These are phyloP conservation scores for Seira ritae DNA, from an alignment of 2,888 invertebrate species.

Conservation along the genomic window DNA sequence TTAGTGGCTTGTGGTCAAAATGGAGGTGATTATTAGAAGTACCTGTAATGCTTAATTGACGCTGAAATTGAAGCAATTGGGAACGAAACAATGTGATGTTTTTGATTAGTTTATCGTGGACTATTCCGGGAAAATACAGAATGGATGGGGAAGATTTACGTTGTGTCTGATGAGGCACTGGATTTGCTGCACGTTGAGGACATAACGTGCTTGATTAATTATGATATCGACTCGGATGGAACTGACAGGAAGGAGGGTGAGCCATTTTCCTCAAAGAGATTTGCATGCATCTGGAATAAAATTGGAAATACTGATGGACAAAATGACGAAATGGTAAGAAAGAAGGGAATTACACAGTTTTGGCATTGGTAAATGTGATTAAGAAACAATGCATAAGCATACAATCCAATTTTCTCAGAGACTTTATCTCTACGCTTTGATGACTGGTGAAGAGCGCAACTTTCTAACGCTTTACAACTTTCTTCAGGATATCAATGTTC, in stretches of 20 bases:
- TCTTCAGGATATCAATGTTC: neutral
- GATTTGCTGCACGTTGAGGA: neutral
- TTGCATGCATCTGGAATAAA: conserved; percentile 29
- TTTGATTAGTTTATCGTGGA: neutral
- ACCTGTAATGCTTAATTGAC: too few species aligned
- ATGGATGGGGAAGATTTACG: neutral
- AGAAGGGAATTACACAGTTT: too few species aligned
- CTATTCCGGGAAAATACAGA: neutral
- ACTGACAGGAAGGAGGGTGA: too few species aligned
- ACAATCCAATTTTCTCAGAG: too few species aligned
- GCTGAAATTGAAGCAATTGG: neutral
- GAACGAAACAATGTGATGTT: neutral
- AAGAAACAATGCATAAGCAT: too few species aligned
- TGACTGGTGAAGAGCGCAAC: conserved; percentile 29
- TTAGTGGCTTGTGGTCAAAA: neutral
- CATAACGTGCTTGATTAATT: conserved; percentile 23
- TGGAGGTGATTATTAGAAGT: neutral
- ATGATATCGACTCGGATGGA: conserved; percentile 24
- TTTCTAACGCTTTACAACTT: conserved; percentile 20
- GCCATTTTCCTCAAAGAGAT: conserved; percentile 8
- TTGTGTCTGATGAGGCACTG: conserved; percentile 21
- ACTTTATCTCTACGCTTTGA: conserved; percentile 18
- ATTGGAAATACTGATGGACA: neutral
- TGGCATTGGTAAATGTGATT: too few species aligned
- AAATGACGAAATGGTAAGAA: too few species aligned